phyloP scores from a whole-genome alignment of 2,797 vertebrate genomes.

The Holocentrus rufus region DNA sequence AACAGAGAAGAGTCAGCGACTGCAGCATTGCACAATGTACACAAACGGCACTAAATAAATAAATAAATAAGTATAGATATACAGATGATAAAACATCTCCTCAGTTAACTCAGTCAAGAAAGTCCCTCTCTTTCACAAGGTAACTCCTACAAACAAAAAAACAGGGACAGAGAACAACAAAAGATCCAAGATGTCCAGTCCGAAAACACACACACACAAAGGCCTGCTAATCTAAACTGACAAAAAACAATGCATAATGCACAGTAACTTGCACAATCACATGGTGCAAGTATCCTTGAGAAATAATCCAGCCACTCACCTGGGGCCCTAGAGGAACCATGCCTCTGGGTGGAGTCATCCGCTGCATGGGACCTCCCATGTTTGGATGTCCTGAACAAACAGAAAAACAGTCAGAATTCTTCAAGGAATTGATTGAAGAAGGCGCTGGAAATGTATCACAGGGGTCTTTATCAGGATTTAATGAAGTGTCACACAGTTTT shows the following conservation, averaged over 20 bases:
- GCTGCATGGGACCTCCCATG: slow-evolving; percentile 97
- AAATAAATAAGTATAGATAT: not conserved
- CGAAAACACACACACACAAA: not conserved
- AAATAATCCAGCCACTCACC: slow-evolving; percentile 78
- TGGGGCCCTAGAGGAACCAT: slow-evolving; percentile 97
- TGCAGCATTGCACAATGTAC: not conserved
- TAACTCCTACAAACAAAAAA: not conserved
- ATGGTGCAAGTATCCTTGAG: not conserved
- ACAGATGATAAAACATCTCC: not conserved
- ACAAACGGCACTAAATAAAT: not conserved
- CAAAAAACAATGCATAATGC: not conserved
- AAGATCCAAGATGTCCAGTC: not conserved
- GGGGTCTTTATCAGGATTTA: too few species aligned
- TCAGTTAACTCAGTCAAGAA: too few species aligned
- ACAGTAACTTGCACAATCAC: not conserved
- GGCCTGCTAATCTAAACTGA: not conserved
- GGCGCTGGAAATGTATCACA: too few species aligned
- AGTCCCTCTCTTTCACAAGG: not conserved
- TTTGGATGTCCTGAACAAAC: slow-evolving; percentile 91
- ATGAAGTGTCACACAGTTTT: too few species aligned
- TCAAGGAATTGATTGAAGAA: too few species aligned
- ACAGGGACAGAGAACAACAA: not conserved
- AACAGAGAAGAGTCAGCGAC: not conserved
- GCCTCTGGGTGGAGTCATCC: slow-evolving; percentile 96
- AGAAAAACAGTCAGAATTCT: slow-evolving; percentile 17